Evolutionary conservation across 2,888 invertebrate genomes (phyloP), one percentile per base, ranked within the genome.

Genomic region (Leucania comma): DNA sequence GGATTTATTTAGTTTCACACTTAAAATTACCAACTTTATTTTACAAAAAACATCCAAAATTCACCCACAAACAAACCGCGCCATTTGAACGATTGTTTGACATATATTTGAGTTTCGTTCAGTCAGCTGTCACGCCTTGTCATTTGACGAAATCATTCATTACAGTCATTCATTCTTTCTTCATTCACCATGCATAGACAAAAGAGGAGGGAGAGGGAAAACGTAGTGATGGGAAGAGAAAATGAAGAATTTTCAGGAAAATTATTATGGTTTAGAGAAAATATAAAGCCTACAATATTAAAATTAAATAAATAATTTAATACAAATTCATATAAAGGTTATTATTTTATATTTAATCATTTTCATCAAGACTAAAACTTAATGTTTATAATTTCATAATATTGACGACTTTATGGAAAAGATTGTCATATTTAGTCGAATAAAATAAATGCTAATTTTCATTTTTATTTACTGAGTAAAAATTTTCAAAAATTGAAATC

Each of bases 51-150:
- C 14, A 2, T 24, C 6, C 1, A 9, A 42, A 64, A 54, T 64
- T 70, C 56, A 48, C 22, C 14, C n/a, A 46, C 42, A 48, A 60
- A 38, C 42, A 64, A 66, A 60, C 53, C 82, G 81, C 81, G 83
- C 83, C 83, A 75, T 77, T 83, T 69, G 81, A 83, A 54, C 54
- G 81, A 42, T 2, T 48, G 1, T 35, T 63, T 81, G 75, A 83
- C 83, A 56, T 65, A 50, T 61, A 14, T 22, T 32, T 51, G 10
- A 2, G 12, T 60, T 70, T 63, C 71, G 54, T 54, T 77, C 66
- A 66, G n/a, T 72, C 76, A 77, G 78, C 76, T 77, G 78, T 72
- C 72, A 72, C 8, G 38, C 0, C 17, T 26, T 64, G 14, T 62
- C 72, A 53, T 42, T 38, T 48, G 46, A 35, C 20, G 12, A 48